These are phyloP conservation scores for Cirrhinus molitorella DNA, from an alignment of 2,797 vertebrate species.

Conservation along the genomic window DNA sequence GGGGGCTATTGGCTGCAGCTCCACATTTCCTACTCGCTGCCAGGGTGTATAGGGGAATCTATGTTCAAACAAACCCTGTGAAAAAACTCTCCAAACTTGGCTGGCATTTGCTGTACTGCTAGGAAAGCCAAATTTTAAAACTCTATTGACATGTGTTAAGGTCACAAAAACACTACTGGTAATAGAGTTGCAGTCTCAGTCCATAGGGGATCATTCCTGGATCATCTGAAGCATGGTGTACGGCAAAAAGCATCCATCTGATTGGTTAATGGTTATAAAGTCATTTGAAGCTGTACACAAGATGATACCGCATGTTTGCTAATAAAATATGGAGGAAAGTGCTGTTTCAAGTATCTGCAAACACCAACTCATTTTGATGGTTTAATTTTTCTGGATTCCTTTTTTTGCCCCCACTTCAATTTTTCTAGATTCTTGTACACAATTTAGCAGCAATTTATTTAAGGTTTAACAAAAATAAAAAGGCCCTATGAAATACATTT, in stretches of 20 bases:
- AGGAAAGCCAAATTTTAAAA: conserved; percentile 16
- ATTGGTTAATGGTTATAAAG: not conserved
- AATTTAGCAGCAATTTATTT: too few species aligned
- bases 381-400: too few species aligned
- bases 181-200: not conserved
- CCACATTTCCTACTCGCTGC: conserved; percentile 31
- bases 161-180: not conserved
- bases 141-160: not conserved
- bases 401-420: too few species aligned
- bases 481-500: too few species aligned
- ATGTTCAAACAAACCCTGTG: conserved; percentile 42
- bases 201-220: not conserved
- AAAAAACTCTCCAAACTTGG: conserved; percentile 8
- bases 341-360: not conserved
- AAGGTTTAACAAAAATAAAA: too few species aligned
- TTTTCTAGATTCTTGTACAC: too few species aligned
- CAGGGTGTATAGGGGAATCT: conserved; percentile 19
- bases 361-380: not conserved
- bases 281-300: not conserved
- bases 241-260: not conserved
- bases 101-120: conserved; percentile 3
- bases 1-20: conserved; percentile 15
- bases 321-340: not conserved
- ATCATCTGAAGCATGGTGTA: not conserved
- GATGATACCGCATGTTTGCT: not conserved